Evolutionary conservation across 2,113 vertebrate species (phyloP), one percentile per base, ranked within the genome.

Genomic region (Ifrita kowaldi): DNA sequence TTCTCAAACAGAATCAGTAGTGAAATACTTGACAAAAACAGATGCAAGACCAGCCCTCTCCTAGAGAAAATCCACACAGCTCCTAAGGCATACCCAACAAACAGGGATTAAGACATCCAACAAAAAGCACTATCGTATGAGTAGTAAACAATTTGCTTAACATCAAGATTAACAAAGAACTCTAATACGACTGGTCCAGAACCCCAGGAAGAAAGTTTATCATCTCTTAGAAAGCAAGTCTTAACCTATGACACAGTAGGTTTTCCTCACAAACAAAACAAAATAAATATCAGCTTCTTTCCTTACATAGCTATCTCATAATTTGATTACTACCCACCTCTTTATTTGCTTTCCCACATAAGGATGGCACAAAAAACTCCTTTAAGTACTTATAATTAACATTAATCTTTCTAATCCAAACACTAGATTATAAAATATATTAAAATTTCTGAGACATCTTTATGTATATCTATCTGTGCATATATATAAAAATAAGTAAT

Each of bases 31-130:
- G 44, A 68, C 44, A 63, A 49, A 90, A 42, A 46, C 11, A 33
- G 10, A 49, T 37, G 47, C 11, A 70, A 46, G 13, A 50, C 4
- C 0, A 0, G 27, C 16, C n/a, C 4, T 13, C 21, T 21, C 22
- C 1, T 0, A 3, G 13, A 47, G 32, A 78, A 82, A 67, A 93
- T 49, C 41, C 24, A 47, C 27, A 74, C n/a, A 57, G 35, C 4
- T n/a, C 28, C 44, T 30, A 44, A 13, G 55, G 22, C 28, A 69
- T 4, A 57, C 42, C 7, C 19, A 74, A 68, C 23, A 64, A 85
- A 60, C 7, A 59, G 8, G 1, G 13, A 67, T 23, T 59, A 67
- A 75, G 30, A 37, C 44, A 81, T 39, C 35, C 59, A 71, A 11
- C 20, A 33, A 46, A 27, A 71, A 86, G 30, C 1, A 1, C 13